A percentile compares a stretch with the other conserved stretches of the same genome.
Evolutionary conservation across 2,888 invertebrate genomes (phyloP).

Genomic region (Heliothis peltigera): DNA sequence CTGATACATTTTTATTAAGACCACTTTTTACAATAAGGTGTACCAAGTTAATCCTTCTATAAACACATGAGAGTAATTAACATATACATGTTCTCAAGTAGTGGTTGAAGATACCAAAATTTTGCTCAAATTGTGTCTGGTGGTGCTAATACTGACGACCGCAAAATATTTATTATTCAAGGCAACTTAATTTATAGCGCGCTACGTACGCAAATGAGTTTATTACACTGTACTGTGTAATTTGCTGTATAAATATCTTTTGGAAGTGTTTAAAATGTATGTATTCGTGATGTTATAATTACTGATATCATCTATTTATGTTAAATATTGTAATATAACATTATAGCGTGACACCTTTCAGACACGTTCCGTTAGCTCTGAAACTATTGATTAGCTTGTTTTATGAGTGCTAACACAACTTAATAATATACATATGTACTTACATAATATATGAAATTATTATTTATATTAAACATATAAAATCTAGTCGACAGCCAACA

Average conservation of each 20-base stretch:
- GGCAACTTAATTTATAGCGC: constrained; percentile 65
- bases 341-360: no score
- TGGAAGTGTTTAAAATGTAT: neutral
- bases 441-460: no score
- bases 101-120: constrained; percentile 20
- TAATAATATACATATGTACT: no score
- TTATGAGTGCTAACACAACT: no score
- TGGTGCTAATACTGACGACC: constrained; percentile 56
- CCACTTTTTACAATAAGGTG: no score
- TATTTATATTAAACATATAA: no score
- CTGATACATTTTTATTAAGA: no score
- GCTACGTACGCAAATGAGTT: constrained; percentile 49
- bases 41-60: neutral
- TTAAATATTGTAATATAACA: no score
- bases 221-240: constrained; percentile 46
- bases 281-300: neutral
- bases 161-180: constrained; percentile 68
- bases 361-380: no score
- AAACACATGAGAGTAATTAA: constrained; percentile 2
- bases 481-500: no score
- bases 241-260: constrained; percentile 27
- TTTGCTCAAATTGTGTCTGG: constrained; percentile 23
- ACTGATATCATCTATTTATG: no score
- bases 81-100: constrained; percentile 9
- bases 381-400: no score